Evolutionary conservation across 2,888 invertebrate genomes (phyloP), one percentile per base, ranked within the genome.

Genomic region (Ophion costatus): DNA sequence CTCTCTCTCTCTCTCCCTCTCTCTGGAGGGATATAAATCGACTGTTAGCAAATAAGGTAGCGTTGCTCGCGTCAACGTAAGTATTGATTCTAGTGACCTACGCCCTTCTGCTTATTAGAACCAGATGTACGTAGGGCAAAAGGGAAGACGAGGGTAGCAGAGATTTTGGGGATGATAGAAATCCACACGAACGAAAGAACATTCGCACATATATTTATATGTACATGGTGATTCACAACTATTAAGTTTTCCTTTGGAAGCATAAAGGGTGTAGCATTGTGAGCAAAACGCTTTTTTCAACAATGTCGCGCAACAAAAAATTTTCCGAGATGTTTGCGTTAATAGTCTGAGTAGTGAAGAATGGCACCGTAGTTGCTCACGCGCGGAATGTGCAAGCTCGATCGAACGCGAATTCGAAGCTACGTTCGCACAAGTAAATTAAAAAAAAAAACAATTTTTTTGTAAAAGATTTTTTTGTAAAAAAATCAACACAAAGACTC

Each of bases 91-190:
- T 20, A 11, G 20, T 7, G 38, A 38, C 6, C 59, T 73, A 38
- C 59, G 57, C 38, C 33, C 59, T 59, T 73, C 42, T 59, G 20
- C 59, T 38, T 20, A n/a, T 20, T 14, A 42, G n/a, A 22, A 51
- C 20, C 59, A 1, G 17, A 29, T 42, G 79, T 80, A 85, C 74
- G 74, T 64, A 77, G 51, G 77, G 20, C 22, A 59, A 70, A 51
- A 83, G 74, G 57, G 22, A 66, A 38, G 22, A 20, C n/a, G 71
- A 14, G 20, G 61, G 81, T 57, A 3, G 14, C 17, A 51, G 4
- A 51, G 14, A 14, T 17, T 14, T 14, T 14, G 51, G 51, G 11
- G 51, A 51, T 51, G 51, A 51, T 51, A 51, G 51, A 51, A 51
- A 51, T 51, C 51, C 51, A 51, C 51, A 17, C 5, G 51, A 51